These are phyloP conservation scores for Oreochromis aureus DNA, from an alignment of 2,113 vertebrate genomes.

Conservation along the genomic window DNA sequence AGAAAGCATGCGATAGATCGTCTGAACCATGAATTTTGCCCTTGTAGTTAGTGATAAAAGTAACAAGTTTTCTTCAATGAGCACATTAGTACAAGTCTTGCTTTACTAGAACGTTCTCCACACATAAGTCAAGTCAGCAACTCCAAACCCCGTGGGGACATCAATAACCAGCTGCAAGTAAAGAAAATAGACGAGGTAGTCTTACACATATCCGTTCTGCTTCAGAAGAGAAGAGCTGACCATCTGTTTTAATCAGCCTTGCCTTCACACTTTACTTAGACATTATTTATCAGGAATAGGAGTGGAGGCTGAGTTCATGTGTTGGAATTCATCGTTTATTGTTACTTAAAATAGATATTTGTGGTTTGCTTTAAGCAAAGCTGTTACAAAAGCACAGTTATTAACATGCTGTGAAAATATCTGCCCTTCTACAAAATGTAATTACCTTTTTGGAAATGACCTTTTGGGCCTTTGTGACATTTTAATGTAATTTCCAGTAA, in stretches of 20 bases:
- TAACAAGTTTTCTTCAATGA: neutral
- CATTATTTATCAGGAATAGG: slow-evolving; percentile 1
- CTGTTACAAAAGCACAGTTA: neutral
- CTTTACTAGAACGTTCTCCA: neutral
- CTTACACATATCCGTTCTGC: neutral
- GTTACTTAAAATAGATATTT: neutral
- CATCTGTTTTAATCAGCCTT: slow-evolving; percentile 23
- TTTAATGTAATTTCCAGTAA: neutral
- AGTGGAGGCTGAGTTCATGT: neutral
- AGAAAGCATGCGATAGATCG: neutral
- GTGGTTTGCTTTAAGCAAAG: neutral
- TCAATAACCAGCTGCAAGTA: slow-evolving; percentile 14
- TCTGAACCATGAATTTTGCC: neutral
- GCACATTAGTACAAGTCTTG: slow-evolving; percentile 20
- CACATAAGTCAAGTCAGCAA: slow-evolving; percentile 14
- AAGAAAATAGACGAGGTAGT: neutral
- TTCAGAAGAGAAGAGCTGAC: neutral
- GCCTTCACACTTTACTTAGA: neutral
- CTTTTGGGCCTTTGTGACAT: neutral
- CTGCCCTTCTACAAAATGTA: neutral
- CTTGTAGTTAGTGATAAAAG: neutral
- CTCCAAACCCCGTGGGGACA: neutral
- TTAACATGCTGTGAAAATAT: neutral
- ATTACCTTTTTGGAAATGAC: neutral
- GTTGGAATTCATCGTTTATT: neutral